Conservation (phyloP, 2,113 vertebrate species). For the Saguinus midas region DNA sequence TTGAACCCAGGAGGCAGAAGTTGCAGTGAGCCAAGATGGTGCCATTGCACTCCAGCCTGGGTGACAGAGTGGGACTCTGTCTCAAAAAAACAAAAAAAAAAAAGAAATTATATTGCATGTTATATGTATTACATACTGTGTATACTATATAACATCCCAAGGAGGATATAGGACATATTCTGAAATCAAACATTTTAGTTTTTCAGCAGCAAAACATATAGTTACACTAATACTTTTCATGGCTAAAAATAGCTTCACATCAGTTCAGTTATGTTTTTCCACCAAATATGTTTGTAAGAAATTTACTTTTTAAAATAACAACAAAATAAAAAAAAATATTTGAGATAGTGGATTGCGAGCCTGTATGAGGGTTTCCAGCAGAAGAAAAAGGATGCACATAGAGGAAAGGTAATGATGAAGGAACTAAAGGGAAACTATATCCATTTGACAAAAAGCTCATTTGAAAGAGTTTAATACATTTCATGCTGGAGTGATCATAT, state of each 20-base stretch:
- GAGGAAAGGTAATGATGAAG: not conserved
- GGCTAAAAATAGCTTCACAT: not conserved
- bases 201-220: not conserved
- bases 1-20: too few relatives aligned
- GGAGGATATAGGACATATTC: not conserved
- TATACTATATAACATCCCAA: not conserved
- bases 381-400: not conserved
- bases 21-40: too few relatives aligned
- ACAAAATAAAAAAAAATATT: not conserved
- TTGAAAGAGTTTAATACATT: not conserved
- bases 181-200: not conserved
- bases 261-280: not conserved
- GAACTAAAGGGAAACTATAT: not conserved
- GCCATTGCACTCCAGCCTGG: too few relatives aligned
- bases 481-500: not conserved
- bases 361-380: not conserved
- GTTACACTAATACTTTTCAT: not conserved
- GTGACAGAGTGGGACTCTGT: too few relatives aligned
- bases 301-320: not conserved
- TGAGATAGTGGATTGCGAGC: not conserved
- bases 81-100: too few relatives aligned
- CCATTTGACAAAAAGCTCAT: not conserved
- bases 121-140: not conserved
- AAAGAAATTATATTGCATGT: not conserved
- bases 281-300: not conserved